Percentiles rank a stretch among this genome's conserved stretches.
Evolutionary conservation across 2,888 invertebrate species (phyloP).

Genomic region (Syrphus vitripennis): DNA sequence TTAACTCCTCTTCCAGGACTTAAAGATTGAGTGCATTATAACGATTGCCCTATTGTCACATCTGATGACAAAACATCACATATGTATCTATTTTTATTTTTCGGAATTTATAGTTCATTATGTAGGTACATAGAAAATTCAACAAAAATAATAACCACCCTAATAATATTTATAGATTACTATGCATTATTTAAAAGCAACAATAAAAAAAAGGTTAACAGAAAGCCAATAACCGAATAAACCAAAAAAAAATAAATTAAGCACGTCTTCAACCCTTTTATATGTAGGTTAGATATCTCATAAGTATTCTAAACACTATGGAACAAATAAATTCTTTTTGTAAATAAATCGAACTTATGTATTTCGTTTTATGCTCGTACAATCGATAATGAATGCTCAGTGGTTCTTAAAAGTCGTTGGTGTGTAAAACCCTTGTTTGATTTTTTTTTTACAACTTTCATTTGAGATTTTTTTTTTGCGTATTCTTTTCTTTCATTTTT

Average conservation of each 20-base stretch:
- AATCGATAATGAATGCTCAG: slow-evolving; percentile 36
- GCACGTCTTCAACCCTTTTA: background rate
- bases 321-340: background rate
- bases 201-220: background rate
- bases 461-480: background rate
- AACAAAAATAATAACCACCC: too few species aligned
- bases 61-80: too few species aligned
- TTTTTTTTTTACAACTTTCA: slow-evolving; percentile 25
- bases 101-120: too few species aligned
- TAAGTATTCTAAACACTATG: background rate
- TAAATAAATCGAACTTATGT: slow-evolving; percentile 2
- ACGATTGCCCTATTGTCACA: too few species aligned
- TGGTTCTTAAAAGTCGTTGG: slow-evolving; percentile 31
- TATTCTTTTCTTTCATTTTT: too few species aligned
- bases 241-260: background rate
- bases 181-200: too few species aligned
- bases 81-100: too few species aligned
- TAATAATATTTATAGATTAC: too few species aligned
- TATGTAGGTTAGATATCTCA: background rate
- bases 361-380: too few species aligned
- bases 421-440: slow-evolving; percentile 16
- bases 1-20: too few species aligned
- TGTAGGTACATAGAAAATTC: too few species aligned
- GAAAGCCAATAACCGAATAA: slow-evolving; percentile 6
- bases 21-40: too few species aligned